A percentile compares a stretch with the other conserved stretches of the same genome.
Evolutionary conservation across 37 sponge, comb jelly and placozoan genomes (phyloP).

Genomic region (Theonella swinhoei): DNA sequence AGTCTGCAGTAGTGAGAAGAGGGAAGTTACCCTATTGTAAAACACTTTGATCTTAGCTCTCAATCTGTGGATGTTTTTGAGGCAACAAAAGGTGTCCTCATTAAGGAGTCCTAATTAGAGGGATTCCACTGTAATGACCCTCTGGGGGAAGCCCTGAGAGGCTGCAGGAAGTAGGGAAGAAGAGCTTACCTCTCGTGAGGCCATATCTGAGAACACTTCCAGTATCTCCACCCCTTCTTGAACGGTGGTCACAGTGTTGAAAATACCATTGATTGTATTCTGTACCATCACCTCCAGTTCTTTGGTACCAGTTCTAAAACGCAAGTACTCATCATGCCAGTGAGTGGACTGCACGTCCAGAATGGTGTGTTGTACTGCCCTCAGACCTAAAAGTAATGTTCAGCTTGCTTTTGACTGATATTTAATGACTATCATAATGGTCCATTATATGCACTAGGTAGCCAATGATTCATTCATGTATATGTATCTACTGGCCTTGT

Average conservation of each 20-base stretch:
- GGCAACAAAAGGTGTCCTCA: background rate
- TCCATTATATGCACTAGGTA: too few relatives aligned
- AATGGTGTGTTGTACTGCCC: conserved; percentile 75
- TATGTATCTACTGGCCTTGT: too few relatives aligned
- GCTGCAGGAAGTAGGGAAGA: too few relatives aligned
- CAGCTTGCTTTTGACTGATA: too few relatives aligned
- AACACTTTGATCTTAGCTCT: too few relatives aligned
- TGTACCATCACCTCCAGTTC: conserved; percentile 99
- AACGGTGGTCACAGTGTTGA: conserved; percentile 82
- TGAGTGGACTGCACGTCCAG: conserved; percentile 86
- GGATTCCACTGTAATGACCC: too few relatives aligned
- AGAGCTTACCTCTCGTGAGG: conserved; percentile 91
- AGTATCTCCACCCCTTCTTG: conserved; percentile 93
- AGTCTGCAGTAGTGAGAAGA: conserved; percentile 43
- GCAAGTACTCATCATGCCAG: conserved; percentile 78
- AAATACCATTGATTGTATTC: conserved; percentile 89
- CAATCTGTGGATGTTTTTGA: background rate
- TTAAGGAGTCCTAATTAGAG: too few relatives aligned
- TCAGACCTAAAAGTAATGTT: too few relatives aligned
- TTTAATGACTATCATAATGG: too few relatives aligned
- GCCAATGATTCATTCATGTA: too few relatives aligned
- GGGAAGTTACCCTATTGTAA: too few relatives aligned
- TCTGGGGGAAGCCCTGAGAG: too few relatives aligned
- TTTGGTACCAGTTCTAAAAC: conserved; percentile 88
- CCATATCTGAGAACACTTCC: conserved; percentile 87